Evolutionary conservation across 2,113 vertebrate genomes (phyloP), one percentile per base, ranked within the genome.

Genomic region (Charadrius vociferus): DNA sequence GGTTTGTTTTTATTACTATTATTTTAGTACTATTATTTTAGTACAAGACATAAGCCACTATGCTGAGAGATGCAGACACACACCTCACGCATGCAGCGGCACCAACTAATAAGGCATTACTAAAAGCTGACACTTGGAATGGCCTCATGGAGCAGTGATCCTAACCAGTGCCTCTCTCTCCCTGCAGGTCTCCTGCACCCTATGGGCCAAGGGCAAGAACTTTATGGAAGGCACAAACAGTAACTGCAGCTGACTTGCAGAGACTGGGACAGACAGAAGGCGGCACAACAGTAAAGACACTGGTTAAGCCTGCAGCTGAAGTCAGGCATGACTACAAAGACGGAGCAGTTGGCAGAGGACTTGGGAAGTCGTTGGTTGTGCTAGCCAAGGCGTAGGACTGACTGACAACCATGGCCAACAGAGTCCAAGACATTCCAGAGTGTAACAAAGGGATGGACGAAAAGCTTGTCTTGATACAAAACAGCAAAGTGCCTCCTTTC

Each of bases 81-180:
- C 18, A 49, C 41, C 58, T 77, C 27, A 7, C 4, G 7, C 78
- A 62, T 16, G n/a, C 55, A 67, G 52, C 63, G 34, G n/a, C 17
- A 24, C 41, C 68, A 77, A 41, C 19, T 34, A 49, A 32, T 20
- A 30, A 55, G 52, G 30, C 56, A 26, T 4, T 11, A 56, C 26
- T 39, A 8, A 23, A 74, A 77, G 50, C 37, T 37, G 21, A 34
- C 1, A 2, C 17, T 39, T 32, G 19, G 29, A 61, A 26, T 27
- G 0, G 0, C n/a, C 24, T 36, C 0, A 0, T 9, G 23, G 30
- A 86, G 21, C 49, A 20, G 41, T 3, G 8, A 93, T 70, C 30
- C 70, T 77, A 24, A 36, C 9, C 36, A 62, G 29, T 19, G n/a
- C 12, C 9, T 22, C 50, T 47, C 12, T n/a, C 17, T 79, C 73